phyloP scores from a whole-genome alignment of 1,140 invertebrate species.

The Lutraria rhynchaena region DNA sequence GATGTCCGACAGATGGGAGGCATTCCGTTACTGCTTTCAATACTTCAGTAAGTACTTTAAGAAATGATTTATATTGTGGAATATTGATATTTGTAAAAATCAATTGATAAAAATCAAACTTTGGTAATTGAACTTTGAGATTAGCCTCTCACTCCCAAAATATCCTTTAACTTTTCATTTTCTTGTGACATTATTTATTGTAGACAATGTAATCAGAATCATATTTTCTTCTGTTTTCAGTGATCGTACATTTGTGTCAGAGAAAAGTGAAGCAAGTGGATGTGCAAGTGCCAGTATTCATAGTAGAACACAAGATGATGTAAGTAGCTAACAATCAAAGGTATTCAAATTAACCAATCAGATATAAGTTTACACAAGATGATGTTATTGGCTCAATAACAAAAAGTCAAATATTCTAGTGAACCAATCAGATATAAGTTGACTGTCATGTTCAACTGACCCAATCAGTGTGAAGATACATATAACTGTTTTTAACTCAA shows the following conservation, averaged over 20 bases:
- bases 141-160: no score
- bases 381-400: background rate
- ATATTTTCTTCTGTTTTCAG: constrained; percentile 58
- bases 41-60: constrained; percentile 77
- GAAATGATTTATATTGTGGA: background rate
- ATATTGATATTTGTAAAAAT: background rate
- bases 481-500: no score
- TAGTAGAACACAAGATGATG: constrained; percentile 65
- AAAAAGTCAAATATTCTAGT: background rate
- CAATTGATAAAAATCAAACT: background rate
- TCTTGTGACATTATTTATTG: no score
- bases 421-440: no score
- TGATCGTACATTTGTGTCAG: constrained; percentile 77
- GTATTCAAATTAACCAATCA: no score
- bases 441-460: no score
- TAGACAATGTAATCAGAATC: no score
- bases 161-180: no score
- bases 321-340: no score
- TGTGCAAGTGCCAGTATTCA: constrained; percentile 72
- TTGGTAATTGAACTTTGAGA: background rate
- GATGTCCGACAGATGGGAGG: constrained; percentile 81
- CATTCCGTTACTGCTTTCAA: constrained; percentile 80
- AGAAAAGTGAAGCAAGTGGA: constrained; percentile 73
- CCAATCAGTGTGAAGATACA: no score
- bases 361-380: background rate